Percentiles rank a stretch among this genome's conserved stretches.
phyloP scores from a whole-genome alignment of 92 coral and sea anemone species.

The Scolanthus callimorphus region DNA sequence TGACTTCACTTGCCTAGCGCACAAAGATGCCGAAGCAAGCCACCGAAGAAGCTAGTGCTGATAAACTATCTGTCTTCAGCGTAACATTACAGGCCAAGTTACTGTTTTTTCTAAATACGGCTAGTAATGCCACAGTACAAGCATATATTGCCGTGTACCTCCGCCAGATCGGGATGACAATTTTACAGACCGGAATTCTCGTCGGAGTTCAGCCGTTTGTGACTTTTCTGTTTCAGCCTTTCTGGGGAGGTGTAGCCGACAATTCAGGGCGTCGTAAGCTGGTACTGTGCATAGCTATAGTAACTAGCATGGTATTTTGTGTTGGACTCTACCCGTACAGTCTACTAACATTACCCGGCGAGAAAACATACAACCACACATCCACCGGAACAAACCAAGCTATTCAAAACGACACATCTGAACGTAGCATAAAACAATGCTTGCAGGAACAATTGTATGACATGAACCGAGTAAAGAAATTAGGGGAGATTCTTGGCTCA shows the following conservation, averaged over 20 bases:
- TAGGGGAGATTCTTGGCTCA: no score
- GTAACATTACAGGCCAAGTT: conserved; percentile 29
- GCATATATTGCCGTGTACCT: conserved; percentile 21
- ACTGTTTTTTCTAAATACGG: conserved; percentile 5
- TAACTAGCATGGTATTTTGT: neutral
- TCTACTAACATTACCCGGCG: no score
- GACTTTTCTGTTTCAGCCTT: conserved; percentile 9
- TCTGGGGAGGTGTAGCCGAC: conserved; percentile 35
- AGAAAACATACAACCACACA: neutral
- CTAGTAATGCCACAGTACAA: conserved; percentile 2
- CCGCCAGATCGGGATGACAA: conserved; percentile 20
- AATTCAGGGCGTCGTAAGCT: conserved; percentile 11
- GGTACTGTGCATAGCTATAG: conserved; percentile 1
- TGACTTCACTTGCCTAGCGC: no score
- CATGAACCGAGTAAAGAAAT: neutral
- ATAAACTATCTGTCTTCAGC: no score
- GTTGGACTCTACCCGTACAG: conserved; percentile 6
- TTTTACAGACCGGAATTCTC: conserved; percentile 15
- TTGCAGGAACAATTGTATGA: no score
- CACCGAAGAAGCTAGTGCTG: no score
- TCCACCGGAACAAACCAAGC: neutral
- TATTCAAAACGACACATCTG: no score
- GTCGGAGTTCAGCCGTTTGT: conserved; percentile 23
- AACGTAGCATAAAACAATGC: no score
- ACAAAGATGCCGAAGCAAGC: no score